Conservation (phyloP, 2,113 vertebrate species). For the Mesoclemmys tuberculata region DNA sequence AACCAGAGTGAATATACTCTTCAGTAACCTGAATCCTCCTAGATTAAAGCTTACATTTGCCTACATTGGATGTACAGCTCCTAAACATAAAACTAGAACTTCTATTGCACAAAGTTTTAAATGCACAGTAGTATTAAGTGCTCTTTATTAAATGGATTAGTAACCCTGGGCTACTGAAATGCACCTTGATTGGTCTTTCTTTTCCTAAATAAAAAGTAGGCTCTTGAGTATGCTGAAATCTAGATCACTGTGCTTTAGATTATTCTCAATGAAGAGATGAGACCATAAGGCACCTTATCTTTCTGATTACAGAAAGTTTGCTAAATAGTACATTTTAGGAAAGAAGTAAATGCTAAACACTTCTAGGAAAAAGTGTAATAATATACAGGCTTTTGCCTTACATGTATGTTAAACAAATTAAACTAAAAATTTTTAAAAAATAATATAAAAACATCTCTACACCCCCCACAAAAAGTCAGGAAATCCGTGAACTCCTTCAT, state of each 20-base stretch:
- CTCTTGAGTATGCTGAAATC: constrained; percentile 35
- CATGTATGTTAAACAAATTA: neutral
- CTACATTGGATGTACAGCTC: constrained; percentile 43
- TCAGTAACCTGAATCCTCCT: constrained; percentile 49
- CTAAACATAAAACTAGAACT: constrained; percentile 12
- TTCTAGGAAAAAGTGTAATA: neutral
- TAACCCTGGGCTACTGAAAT: neutral
- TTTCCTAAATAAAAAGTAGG: neutral
- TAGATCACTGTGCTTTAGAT: constrained; percentile 75
- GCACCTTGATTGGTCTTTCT: neutral
- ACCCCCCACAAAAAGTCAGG: neutral
- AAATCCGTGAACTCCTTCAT: neutral
- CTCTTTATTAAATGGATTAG: constrained; percentile 56
- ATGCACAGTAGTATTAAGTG: constrained; percentile 56
- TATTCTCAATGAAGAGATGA: constrained; percentile 63
- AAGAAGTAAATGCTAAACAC: constrained; percentile 51
- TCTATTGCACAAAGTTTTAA: constrained; percentile 79
- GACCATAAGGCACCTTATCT: constrained; percentile 80
- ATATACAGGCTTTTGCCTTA: neutral
- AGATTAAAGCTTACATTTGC: constrained; percentile 53
- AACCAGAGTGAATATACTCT: constrained; percentile 14
- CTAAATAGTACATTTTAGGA: constrained; percentile 57
- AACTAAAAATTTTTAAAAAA: neutral
- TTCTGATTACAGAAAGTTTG: constrained; percentile 77
- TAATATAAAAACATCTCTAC: neutral